phyloP scores from a whole-genome alignment of 1,140 invertebrate species.

The Lucilia cuprina region DNA sequence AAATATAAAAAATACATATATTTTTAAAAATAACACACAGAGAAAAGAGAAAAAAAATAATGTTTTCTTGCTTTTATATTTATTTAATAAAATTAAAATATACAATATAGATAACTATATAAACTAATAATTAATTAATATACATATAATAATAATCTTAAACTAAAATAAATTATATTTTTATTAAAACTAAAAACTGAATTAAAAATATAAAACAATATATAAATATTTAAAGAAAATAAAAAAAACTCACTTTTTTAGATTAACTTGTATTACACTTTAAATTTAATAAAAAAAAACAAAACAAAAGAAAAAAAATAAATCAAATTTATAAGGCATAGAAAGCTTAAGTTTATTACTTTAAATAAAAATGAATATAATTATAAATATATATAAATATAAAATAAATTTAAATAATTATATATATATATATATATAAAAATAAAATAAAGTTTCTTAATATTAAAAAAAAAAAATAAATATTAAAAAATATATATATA shows the following conservation, averaged over 20 bases:
- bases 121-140: not conserved
- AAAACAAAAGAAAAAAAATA: not conserved
- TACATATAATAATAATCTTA: not conserved
- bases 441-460: slow-evolving; percentile 4
- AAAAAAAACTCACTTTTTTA: not conserved
- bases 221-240: not conserved
- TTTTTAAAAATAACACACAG: too few species aligned
- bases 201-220: not conserved
- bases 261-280: not conserved
- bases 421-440: not conserved
- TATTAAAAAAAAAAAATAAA: not conserved
- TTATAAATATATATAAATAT: not conserved
- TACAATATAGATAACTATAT: not conserved
- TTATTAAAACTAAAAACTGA: not conserved
- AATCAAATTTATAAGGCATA: not conserved
- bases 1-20: too few species aligned
- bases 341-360: slow-evolving; percentile 16
- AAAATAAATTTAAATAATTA: not conserved
- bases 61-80: not conserved
- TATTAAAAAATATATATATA: slow-evolving; percentile 17
- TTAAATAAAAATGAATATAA: slow-evolving; percentile 3
- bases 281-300: not conserved
- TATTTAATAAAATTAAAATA: not conserved
- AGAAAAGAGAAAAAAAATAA: not conserved
- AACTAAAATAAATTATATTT: not conserved